These are phyloP conservation scores for Drosophila insularis DNA, from an alignment of 1,140 invertebrate species.

Conservation along the genomic window DNA sequence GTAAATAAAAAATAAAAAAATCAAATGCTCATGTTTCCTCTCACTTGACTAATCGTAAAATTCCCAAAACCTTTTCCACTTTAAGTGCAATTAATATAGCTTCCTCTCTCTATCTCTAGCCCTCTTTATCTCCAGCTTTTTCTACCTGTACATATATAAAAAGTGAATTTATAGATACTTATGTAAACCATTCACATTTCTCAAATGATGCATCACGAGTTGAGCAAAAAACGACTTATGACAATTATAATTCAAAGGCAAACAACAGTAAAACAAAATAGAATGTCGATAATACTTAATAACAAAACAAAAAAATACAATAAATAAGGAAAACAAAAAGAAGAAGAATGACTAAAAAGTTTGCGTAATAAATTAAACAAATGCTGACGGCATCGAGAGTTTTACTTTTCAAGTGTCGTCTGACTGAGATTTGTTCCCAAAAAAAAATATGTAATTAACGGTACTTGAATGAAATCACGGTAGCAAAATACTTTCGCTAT, in stretches of 20 bases:
- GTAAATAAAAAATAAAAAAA: too few species aligned
- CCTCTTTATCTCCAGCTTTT: not conserved
- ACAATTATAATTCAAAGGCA: slow-evolving; percentile 44
- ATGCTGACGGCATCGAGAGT: slow-evolving; percentile 53
- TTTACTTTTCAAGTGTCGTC: slow-evolving; percentile 20
- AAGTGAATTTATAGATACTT: slow-evolving; percentile 27
- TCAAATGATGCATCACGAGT: slow-evolving; percentile 46
- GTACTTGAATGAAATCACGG: slow-evolving; percentile 13
- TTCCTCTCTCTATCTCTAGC: too few species aligned
- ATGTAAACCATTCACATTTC: slow-evolving; percentile 48
- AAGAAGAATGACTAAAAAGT: slow-evolving; percentile 18
- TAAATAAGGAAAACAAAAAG: not conserved
- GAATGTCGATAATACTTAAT: slow-evolving; percentile 37
- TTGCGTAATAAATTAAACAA: slow-evolving; percentile 59
- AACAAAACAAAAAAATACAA: slow-evolving; percentile 25
- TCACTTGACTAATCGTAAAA: slow-evolving; percentile 3
- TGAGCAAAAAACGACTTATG: slow-evolving; percentile 28
- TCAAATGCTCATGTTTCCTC: not conserved
- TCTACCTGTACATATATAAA: not conserved
- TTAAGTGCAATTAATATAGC: not conserved
- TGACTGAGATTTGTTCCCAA: slow-evolving; percentile 24
- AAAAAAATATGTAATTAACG: not conserved
- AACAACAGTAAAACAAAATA: slow-evolving; percentile 3
- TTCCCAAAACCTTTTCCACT: not conserved
- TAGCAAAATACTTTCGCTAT: slow-evolving; percentile 1